phyloP scores from a whole-genome alignment of 2,888 invertebrate genomes.

The Biston stratarius region DNA sequence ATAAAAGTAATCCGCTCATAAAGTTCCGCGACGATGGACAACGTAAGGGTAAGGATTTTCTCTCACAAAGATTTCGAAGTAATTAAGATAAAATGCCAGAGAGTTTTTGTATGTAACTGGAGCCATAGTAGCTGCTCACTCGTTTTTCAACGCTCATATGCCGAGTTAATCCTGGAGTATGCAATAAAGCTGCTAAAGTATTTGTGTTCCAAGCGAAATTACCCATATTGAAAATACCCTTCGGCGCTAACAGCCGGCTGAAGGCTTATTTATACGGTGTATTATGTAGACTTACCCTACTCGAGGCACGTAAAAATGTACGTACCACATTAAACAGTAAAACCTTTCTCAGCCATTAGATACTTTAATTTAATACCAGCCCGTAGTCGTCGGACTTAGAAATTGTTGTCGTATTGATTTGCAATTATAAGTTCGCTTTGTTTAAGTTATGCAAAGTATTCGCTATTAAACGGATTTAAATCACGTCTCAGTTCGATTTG shows the following conservation, averaged over 20 bases:
- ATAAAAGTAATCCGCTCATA: slow-evolving; percentile 86
- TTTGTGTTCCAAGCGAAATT: slow-evolving; percentile 83
- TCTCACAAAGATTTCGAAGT: slow-evolving; percentile 83
- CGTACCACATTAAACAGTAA: slow-evolving; percentile 62
- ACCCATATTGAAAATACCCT: slow-evolving; percentile 86
- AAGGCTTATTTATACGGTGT: slow-evolving; percentile 79
- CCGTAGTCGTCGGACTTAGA: slow-evolving; percentile 57
- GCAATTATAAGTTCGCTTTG: slow-evolving; percentile 68
- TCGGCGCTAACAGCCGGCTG: slow-evolving; percentile 78
- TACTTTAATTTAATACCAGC: slow-evolving; percentile 63
- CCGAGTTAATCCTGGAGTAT: slow-evolving; percentile 83
- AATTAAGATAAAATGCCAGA: slow-evolving; percentile 84
- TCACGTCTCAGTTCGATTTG: slow-evolving; percentile 55
- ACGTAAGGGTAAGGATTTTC: slow-evolving; percentile 84
- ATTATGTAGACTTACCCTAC: slow-evolving; percentile 63
- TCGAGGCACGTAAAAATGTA: slow-evolving; percentile 62
- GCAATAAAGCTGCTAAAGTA: slow-evolving; percentile 84
- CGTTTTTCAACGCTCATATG: slow-evolving; percentile 83
- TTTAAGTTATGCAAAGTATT: slow-evolving; percentile 69
- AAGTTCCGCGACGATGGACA: slow-evolving; percentile 85
- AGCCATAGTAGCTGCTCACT: slow-evolving; percentile 63
- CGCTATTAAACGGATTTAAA: slow-evolving; percentile 61
- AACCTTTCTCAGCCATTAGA: slow-evolving; percentile 59
- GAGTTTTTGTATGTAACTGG: slow-evolving; percentile 80
- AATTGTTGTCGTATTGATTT: slow-evolving; percentile 68